Percentiles rank a stretch among this genome's conserved stretches.
phyloP scores from a whole-genome alignment of 2,888 invertebrate species.

The Sinopyrophorus schimmeli region DNA sequence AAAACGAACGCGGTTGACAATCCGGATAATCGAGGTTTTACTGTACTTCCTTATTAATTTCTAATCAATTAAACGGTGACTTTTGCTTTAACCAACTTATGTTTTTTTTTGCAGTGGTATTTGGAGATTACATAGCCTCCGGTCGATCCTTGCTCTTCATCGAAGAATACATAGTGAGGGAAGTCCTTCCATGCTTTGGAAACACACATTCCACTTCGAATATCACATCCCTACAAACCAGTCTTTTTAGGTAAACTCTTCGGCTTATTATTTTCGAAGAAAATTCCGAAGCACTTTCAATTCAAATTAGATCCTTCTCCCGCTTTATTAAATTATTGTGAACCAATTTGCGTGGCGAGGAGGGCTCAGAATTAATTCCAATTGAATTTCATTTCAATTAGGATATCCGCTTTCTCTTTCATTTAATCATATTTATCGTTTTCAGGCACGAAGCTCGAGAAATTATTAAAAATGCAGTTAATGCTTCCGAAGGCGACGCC shows the following conservation, averaged over 20 bases:
- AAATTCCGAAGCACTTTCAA: too few species aligned
- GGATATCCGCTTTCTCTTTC: slow-evolving; percentile 18
- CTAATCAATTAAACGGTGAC: too few species aligned
- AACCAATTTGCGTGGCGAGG: too few species aligned
- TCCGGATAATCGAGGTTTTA: too few species aligned
- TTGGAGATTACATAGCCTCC: slow-evolving; percentile 86
- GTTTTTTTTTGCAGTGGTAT: slow-evolving; percentile 69
- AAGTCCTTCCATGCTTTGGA: slow-evolving; percentile 82
- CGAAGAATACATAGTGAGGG: slow-evolving; percentile 78
- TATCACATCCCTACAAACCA: slow-evolving; percentile 84
- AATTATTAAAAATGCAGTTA: slow-evolving; percentile 76
- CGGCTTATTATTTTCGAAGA: too few species aligned
- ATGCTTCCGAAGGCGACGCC: slow-evolving; percentile 79
- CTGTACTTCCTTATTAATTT: too few species aligned
- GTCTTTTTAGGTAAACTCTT: slow-evolving; percentile 83
- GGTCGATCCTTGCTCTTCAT: slow-evolving; percentile 82
- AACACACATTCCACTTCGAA: slow-evolving; percentile 80
- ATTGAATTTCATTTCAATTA: slow-evolving; percentile 19
- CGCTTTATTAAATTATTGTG: too few species aligned
- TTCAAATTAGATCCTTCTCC: too few species aligned
- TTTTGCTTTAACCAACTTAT: too few species aligned
- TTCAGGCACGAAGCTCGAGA: slow-evolving; percentile 78
- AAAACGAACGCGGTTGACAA: too few species aligned
- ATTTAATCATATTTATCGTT: slow-evolving; percentile 27
- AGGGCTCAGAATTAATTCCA: too few species aligned